Percentiles rank a stretch among this genome's conserved stretches.
phyloP scores from a whole-genome alignment of 2,888 invertebrate genomes.

The Atrina japonica region DNA sequence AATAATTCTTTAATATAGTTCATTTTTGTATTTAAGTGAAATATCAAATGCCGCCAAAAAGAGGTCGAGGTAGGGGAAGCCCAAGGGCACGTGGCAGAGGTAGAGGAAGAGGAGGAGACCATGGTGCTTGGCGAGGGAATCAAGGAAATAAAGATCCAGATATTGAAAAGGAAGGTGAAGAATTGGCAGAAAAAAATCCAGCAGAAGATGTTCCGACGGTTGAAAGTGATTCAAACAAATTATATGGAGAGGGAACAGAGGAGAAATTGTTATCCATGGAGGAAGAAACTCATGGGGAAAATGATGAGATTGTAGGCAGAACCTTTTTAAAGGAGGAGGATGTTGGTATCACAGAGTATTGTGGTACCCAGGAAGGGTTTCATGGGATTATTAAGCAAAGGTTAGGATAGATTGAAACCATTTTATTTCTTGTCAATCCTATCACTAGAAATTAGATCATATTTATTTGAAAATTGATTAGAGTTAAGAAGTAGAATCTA shows the following conservation, averaged over 20 bases:
- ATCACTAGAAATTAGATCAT: not conserved
- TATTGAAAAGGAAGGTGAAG: not conserved
- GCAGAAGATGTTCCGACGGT: not conserved
- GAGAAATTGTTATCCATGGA: conserved; percentile 48
- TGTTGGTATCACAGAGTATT: conserved; percentile 77
- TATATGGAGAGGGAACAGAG: conserved; percentile 48
- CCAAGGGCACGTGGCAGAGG: conserved; percentile 12
- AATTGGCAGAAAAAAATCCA: not conserved
- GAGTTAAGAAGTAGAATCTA: not conserved
- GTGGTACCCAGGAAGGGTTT: conserved; percentile 72
- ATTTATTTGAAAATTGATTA: not conserved
- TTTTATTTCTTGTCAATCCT: too few species aligned
- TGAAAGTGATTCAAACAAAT: not conserved
- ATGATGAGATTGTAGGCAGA: conserved; percentile 46
- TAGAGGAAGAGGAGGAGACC: conserved; percentile 17
- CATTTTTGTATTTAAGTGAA: too few species aligned
- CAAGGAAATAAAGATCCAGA: not conserved
- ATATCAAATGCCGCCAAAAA: not conserved
- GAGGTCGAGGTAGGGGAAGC: conserved; percentile 6
- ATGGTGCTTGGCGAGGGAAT: not conserved
- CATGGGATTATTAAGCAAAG: conserved; percentile 78
- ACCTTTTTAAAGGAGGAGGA: conserved; percentile 64
- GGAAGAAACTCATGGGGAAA: conserved; percentile 46
- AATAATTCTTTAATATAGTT: too few species aligned
- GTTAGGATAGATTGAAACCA: too few species aligned